Conservation (phyloP, 2,888 invertebrate genomes). For the Diarsia brunnea region DNA sequence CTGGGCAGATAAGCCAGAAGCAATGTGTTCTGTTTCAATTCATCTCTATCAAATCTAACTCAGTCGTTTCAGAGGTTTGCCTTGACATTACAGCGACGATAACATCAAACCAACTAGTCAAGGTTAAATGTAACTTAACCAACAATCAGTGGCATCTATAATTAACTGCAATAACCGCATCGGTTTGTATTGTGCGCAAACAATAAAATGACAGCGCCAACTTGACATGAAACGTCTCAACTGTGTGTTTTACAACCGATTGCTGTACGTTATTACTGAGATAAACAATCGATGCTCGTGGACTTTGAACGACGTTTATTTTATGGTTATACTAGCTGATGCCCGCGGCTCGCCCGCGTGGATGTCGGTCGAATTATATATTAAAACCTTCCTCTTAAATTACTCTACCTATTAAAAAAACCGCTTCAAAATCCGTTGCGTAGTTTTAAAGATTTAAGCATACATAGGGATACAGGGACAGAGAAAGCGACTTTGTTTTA, state of each 20-base stretch:
- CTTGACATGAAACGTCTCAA: conserved; percentile 29
- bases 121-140: conserved; percentile 27
- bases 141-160: conserved; percentile 19
- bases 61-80: background rate
- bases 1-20: no score
- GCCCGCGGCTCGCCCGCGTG: no score
- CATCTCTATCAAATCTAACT: background rate
- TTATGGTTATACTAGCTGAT: no score
- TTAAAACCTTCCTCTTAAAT: no score
- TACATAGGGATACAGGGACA: no score
- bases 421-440: no score
- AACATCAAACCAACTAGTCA: background rate
- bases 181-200: conserved; percentile 15
- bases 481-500: no score
- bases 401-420: no score
- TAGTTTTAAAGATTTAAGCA: no score
- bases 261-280: conserved; percentile 11
- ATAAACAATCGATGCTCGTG: conserved; percentile 7
- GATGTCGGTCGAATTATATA: no score
- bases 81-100: background rate
- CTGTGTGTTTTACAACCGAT: conserved; percentile 20
- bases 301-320: conserved; percentile 11
- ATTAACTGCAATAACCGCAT: conserved; percentile 29
- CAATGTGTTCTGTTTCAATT: background rate
- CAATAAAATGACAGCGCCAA: conserved; percentile 31